These are phyloP conservation scores for Muscicapa striata DNA, from an alignment of 2,797 vertebrate species.

Conservation along the genomic window DNA sequence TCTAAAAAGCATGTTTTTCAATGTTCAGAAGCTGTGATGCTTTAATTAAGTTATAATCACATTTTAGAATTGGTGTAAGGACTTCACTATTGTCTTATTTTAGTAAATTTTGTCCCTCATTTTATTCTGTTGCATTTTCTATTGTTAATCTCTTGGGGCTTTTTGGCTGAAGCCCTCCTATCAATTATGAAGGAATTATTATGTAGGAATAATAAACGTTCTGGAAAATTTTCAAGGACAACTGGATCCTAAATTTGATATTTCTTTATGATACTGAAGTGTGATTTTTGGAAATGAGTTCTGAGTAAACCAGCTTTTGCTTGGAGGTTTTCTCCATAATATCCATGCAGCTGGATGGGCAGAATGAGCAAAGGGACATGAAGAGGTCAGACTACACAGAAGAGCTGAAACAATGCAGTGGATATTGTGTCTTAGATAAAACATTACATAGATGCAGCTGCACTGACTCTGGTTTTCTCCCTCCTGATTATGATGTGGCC, in stretches of 20 bases:
- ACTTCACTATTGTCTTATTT: background rate
- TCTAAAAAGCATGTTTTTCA: background rate
- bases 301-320: background rate
- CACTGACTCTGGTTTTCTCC: background rate
- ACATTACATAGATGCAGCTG: background rate
- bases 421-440: background rate
- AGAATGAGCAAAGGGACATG: background rate
- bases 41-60: background rate
- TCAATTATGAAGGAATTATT: background rate
- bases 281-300: background rate
- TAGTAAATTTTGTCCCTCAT: background rate
- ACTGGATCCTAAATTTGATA: background rate
- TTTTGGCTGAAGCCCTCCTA: background rate
- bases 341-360: background rate
- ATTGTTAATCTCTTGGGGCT: background rate
- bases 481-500: background rate
- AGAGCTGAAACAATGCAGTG: background rate
- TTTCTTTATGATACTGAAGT: background rate
- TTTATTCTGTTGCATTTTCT: background rate
- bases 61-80: background rate
- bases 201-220: background rate
- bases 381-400: background rate
- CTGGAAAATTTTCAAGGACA: background rate
- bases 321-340: background rate
- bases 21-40: background rate